These are phyloP conservation scores for Zaprionus lineosus DNA, from an alignment of 2,888 invertebrate species.

Conservation along the genomic window DNA sequence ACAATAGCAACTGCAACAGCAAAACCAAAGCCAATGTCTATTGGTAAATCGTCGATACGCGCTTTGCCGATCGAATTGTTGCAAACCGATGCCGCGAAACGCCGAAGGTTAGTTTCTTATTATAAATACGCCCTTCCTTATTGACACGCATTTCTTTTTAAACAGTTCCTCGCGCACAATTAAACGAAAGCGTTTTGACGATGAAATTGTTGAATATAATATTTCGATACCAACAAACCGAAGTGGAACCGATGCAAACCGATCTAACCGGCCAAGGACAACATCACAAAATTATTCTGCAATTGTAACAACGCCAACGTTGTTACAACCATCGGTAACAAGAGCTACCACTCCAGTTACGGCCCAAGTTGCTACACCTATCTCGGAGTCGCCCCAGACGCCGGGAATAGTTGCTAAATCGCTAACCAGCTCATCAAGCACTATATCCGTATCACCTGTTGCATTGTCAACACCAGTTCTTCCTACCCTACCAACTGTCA, in stretches of 20 bases:
- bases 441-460: too few species aligned
- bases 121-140: constrained; percentile 3
- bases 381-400: constrained; percentile 1
- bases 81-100: constrained; percentile 80
- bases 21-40: constrained; percentile 18
- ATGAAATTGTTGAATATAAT: constrained; percentile 97
- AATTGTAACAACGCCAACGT: constrained; percentile 40
- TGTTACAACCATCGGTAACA: constrained; percentile 33
- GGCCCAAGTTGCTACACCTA: constrained; percentile 25
- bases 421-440: constrained; percentile 21
- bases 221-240: constrained; percentile 85
- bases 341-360: neutral
- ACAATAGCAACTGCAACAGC: constrained; percentile 5
- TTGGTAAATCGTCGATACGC: constrained; percentile 48
- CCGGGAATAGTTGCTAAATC: constrained; percentile 23
- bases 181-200: constrained; percentile 97
- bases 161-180: constrained; percentile 96
- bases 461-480: too few species aligned
- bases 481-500: too few species aligned
- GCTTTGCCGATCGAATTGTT: constrained; percentile 77
- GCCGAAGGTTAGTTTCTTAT: constrained; percentile 75
- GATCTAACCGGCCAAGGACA: constrained; percentile 83
- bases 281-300: constrained; percentile 83
- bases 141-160: neutral
- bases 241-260: constrained; percentile 69